Evolutionary conservation across 1,140 invertebrate genomes (phyloP), one percentile per base, ranked within the genome.

Genomic region (Dolichoris vasculosae): DNA sequence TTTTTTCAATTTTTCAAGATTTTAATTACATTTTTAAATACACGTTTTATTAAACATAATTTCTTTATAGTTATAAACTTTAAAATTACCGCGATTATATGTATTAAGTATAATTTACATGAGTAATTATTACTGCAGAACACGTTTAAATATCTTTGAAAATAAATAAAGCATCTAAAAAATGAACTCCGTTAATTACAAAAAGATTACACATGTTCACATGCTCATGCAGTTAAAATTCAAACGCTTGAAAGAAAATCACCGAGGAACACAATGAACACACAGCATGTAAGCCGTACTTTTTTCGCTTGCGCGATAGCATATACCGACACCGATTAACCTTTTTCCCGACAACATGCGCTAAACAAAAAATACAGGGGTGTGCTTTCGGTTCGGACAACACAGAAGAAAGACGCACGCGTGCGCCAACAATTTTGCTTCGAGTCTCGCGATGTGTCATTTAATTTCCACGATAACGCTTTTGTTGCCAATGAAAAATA

Each of bases 391-490:
- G 15, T 13, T 46, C 30, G 43, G 8, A 71, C 51, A 71, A 71
- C 38, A 69, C 17, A 82, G 48, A 82, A 32, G 69, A 69, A 73
- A 48, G 69, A 69, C 32, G 67, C 0, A 67, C 20, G 51, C 63
- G 13, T 55, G 71, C 83, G 77, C 40, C 85, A 48, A 79, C 69
- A 87, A 88, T 87, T 83, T 86, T 48, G 83, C 86, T 85, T 76
- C 83, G 83, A 78, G 20, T 4, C 64, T 73, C 86, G 82, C 88
- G 86, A 88, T 86, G 87, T 89, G 89, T 91, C 90, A 92, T 92
- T 92, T 91, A 91, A 93, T 92, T 92, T 93, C 91, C 91, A 87
- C 89, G 90, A 93, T 93, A 92, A 92, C 90, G 90, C 90, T 91
- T 91, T 92, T 90, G 91, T 91, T 92, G 91, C 89, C 90, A 88